These are phyloP conservation scores for Tringa solitaria DNA, from an alignment of 2,113 vertebrate species.

Conservation along the genomic window DNA sequence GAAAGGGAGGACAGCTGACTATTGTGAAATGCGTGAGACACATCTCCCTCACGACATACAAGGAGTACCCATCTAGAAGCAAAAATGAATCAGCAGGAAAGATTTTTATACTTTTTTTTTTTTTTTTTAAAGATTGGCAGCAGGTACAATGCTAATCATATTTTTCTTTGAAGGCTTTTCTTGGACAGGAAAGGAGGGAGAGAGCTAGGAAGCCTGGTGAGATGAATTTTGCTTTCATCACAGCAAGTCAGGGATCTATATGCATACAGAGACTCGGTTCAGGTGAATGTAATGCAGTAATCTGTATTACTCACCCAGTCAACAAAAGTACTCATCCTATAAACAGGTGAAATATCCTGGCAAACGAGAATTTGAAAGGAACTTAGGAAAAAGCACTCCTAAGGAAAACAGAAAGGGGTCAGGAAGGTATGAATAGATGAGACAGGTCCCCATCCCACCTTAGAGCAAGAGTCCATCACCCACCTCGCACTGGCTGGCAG, in stretches of 20 bases:
- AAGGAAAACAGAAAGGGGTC: neutral
- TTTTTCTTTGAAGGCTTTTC: neutral
- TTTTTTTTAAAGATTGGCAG: neutral
- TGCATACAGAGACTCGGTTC: neutral
- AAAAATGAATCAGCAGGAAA: neutral
- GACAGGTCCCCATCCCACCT: neutral
- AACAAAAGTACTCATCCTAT: neutral
- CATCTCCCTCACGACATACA: neutral
- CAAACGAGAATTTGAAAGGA: neutral
- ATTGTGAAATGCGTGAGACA: neutral
- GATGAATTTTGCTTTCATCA: constrained; percentile 28
- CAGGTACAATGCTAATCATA: neutral
- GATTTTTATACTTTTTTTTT: neutral
- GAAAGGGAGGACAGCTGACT: neutral
- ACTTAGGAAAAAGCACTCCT: neutral
- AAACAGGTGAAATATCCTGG: neutral
- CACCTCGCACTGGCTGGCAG: neutral
- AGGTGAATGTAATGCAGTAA: neutral
- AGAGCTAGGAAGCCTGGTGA: neutral
- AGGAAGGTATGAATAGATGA: neutral
- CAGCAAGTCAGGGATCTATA: neutral
- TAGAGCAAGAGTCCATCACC: neutral
- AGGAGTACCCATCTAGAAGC: neutral
- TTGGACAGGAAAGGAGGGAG: neutral
- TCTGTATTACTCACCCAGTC: neutral